Percentiles rank a stretch among this genome's conserved stretches.
Conservation (phyloP, 2,113 vertebrate species). For the Myiozetetes cayanensis region DNA sequence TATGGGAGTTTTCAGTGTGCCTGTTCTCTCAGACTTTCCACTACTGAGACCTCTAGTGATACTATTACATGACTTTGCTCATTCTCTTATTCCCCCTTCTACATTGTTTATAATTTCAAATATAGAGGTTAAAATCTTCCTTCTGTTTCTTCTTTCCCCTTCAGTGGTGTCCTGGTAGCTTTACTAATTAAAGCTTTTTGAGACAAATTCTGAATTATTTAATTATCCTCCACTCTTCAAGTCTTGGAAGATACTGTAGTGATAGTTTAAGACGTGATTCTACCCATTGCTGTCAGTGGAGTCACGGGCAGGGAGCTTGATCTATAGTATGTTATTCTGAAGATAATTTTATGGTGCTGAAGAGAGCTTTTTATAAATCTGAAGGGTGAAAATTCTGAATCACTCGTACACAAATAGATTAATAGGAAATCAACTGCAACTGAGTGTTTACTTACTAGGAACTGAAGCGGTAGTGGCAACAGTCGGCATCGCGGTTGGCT, state of each 20-base stretch:
- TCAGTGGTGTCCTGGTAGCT: background rate
- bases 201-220: background rate
- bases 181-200: background rate
- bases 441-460: slow-evolving; percentile 75
- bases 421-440: background rate
- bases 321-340: background rate
- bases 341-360: background rate
- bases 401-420: background rate
- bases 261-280: background rate
- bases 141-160: background rate
- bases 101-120: background rate
- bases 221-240: background rate
- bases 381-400: background rate
- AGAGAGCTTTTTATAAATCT: background rate
- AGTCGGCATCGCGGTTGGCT: slow-evolving; percentile 83
- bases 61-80: background rate
- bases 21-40: background rate
- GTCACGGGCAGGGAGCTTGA: background rate
- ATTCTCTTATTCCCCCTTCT: background rate
- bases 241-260: background rate
- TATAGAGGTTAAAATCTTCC: background rate
- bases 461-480: slow-evolving; percentile 52
- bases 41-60: background rate
- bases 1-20: background rate
- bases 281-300: background rate